Evolutionary conservation across 2,113 vertebrate genomes (phyloP).

Genomic region (Nothocercus julius): DNA sequence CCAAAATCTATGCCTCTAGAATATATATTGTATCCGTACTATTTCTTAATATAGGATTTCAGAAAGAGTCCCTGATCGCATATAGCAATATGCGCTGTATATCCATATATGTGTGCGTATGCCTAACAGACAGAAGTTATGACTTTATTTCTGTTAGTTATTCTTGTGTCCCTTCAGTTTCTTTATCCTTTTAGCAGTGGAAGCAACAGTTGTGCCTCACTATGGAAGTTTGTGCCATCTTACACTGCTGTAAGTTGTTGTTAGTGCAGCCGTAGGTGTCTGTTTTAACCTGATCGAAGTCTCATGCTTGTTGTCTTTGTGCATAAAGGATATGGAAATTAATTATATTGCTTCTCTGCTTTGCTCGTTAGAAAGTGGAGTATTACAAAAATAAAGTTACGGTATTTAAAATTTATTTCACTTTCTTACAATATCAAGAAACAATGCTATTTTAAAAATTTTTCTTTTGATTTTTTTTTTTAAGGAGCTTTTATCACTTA

Average conservation of each 20-base stretch:
- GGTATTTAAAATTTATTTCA: neutral
- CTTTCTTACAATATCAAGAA: neutral
- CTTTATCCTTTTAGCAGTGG: neutral
- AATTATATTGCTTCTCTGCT: neutral
- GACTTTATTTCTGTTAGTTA: rapidly evolving
- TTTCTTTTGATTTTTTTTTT: neutral
- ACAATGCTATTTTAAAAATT: neutral
- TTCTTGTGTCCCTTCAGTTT: neutral
- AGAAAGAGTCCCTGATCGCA: neutral
- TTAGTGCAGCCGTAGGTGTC: neutral
- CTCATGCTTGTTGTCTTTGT: neutral
- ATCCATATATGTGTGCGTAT: neutral
- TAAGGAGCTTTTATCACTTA: constrained; percentile 6
- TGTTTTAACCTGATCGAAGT: constrained; percentile 19
- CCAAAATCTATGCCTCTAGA: neutral
- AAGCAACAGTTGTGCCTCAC: neutral
- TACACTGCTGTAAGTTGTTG: neutral
- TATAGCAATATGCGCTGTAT: neutral
- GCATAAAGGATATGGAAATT: neutral
- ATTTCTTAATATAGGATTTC: neutral
- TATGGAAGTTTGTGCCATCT: neutral
- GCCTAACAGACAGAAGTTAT: neutral
- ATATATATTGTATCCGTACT: neutral
- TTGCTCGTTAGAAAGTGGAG: neutral
- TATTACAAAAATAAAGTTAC: neutral